Conservation (phyloP, 2,113 vertebrate genomes). For the Nothobranchius kuhntae region DNA sequence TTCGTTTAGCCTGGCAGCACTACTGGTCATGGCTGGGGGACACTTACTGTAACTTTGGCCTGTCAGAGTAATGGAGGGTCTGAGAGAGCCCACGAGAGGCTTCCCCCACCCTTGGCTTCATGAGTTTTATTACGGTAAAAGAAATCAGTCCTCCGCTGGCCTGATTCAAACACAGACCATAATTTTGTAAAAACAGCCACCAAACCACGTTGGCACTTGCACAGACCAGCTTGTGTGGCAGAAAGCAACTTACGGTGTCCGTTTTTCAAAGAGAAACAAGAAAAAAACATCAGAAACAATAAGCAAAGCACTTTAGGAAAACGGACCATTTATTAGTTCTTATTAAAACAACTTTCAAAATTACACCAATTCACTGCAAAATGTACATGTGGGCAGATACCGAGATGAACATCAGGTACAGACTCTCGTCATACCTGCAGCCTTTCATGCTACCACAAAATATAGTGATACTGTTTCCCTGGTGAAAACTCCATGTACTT, state of each 20-base stretch:
- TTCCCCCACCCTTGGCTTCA: constrained; percentile 45
- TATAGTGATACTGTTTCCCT: constrained; percentile 48
- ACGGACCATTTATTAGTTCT: constrained; percentile 69
- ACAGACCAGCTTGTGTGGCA: constrained; percentile 43
- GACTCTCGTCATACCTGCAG: constrained; percentile 37
- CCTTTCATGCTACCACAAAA: constrained; percentile 53
- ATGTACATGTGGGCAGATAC: constrained; percentile 15
- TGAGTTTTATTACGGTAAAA: constrained; percentile 71
- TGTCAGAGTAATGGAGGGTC: constrained; percentile 64
- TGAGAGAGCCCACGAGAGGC: constrained; percentile 52
- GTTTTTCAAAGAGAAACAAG: constrained; percentile 56
- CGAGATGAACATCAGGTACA: constrained; percentile 35
- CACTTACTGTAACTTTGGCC: constrained; percentile 71
- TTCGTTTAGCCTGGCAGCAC: constrained; percentile 53
- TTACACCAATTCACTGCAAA: constrained; percentile 53
- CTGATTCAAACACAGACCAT: constrained; percentile 68
- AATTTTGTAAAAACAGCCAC: constrained; percentile 74
- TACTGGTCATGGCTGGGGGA: constrained; percentile 68
- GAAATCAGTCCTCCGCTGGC: constrained; percentile 57
- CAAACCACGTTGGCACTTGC: constrained; percentile 59
- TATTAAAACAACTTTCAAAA: constrained; percentile 58
- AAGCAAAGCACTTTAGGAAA: constrained; percentile 57
- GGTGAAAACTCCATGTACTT: constrained; percentile 52
- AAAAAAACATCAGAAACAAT: constrained; percentile 42
- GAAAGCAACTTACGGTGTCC: constrained; percentile 32